Percentiles rank a stretch among this genome's conserved stretches.
Evolutionary conservation across 2,113 vertebrate genomes (phyloP).

Genomic region (Smithornis capensis): DNA sequence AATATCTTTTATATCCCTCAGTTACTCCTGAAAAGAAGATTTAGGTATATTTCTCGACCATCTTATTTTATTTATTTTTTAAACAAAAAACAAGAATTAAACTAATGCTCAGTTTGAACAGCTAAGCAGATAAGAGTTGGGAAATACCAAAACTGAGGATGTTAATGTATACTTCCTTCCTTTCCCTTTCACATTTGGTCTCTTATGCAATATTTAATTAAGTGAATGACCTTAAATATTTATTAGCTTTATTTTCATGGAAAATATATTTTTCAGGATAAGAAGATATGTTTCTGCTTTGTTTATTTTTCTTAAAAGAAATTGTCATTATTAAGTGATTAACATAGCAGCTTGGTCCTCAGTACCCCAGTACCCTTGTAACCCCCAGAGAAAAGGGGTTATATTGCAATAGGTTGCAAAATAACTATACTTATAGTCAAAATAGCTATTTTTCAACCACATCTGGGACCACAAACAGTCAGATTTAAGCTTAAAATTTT

Average conservation of each 20-base stretch:
- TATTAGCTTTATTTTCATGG: not conserved
- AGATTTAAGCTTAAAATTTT: not conserved
- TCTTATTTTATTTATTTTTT: not conserved
- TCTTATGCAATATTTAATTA: not conserved
- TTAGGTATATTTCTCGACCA: not conserved
- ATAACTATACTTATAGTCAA: not conserved
- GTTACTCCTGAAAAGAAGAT: not conserved
- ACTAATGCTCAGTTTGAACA: not conserved
- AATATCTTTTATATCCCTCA: not conserved
- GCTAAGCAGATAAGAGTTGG: not conserved
- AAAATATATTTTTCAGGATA: not conserved
- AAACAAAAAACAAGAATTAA: not conserved
- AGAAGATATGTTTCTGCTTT: not conserved
- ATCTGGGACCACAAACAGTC: not conserved
- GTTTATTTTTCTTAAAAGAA: not conserved
- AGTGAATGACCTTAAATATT: not conserved
- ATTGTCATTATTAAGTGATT: not conserved
- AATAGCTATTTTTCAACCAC: not conserved
- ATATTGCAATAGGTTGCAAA: not conserved
- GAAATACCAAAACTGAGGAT: not conserved
- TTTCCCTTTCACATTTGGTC: not conserved
- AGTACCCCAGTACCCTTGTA: no score
- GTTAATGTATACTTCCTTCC: not conserved
- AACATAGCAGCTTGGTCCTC: not conserved
- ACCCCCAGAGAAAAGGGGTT: not conserved